Conservation (phyloP, 2,113 vertebrate genomes). For the Xiphophorus couchianus region DNA sequence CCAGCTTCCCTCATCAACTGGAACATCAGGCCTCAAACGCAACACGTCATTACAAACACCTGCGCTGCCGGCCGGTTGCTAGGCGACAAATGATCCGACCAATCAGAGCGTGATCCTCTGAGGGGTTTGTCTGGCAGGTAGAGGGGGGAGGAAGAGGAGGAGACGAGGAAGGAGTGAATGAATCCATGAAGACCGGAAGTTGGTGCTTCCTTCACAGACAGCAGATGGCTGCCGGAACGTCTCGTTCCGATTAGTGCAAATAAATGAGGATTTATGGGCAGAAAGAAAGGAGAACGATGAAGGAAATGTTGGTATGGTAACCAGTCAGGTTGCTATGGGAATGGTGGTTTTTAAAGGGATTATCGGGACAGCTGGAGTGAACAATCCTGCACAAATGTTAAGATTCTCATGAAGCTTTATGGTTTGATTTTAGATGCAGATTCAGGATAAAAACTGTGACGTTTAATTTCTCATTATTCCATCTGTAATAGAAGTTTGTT, state of each 20-base stretch:
- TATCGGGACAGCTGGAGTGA: conserved; percentile 38
- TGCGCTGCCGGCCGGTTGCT: conserved; percentile 50
- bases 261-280: conserved; percentile 34
- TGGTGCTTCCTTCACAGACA: conserved; percentile 7
- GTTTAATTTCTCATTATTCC: background rate
- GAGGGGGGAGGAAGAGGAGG: background rate
- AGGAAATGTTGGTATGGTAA: conserved; percentile 60
- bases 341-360: conserved; percentile 47
- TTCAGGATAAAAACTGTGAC: background rate
- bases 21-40: conserved; percentile 27
- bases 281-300: conserved; percentile 1
- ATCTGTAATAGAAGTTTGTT: background rate
- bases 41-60: conserved; percentile 53
- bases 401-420: background rate
- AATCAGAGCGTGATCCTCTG: conserved; percentile 34
- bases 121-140: conserved; percentile 5
- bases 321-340: conserved; percentile 66
- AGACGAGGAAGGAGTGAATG: background rate
- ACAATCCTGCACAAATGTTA: background rate
- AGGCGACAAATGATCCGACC: conserved; percentile 50
- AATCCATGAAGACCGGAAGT: background rate
- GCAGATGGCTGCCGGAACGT: conserved; percentile 37
- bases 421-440: background rate
- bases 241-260: conserved; percentile 42
- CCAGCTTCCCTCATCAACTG: background rate